phyloP scores from a whole-genome alignment of 2,113 vertebrate species.

The Anas platyrhynchos region DNA sequence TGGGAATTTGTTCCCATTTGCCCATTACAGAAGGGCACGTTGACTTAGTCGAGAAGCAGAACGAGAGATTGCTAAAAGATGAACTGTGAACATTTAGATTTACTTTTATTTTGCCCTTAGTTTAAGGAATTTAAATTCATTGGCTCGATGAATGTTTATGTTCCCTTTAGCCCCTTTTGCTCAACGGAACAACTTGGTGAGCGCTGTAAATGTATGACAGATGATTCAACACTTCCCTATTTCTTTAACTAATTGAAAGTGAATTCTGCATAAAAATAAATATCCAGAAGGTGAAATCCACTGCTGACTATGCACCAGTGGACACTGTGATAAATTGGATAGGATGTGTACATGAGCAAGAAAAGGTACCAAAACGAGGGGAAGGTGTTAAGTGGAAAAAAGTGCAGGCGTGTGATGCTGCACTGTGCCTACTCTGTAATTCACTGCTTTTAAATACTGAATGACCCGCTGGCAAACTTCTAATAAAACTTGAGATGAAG shows the following conservation, averaged over 20 bases:
- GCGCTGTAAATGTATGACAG: not conserved
- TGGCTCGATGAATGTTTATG: not conserved
- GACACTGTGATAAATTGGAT: not conserved
- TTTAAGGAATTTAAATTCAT: not conserved
- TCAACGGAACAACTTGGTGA: not conserved
- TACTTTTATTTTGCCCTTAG: not conserved
- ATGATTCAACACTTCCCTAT: not conserved
- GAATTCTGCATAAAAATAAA: not conserved
- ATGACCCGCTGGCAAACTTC: not conserved
- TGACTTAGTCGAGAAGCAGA: not conserved
- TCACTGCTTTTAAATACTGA: conserved; percentile 1
- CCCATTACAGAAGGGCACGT: not conserved
- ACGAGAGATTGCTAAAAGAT: not conserved
- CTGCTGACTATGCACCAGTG: not conserved
- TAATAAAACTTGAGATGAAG: not conserved
- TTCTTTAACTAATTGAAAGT: conserved; percentile 3
- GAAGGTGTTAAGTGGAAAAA: not conserved
- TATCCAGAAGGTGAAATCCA: not conserved
- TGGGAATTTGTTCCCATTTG: not conserved
- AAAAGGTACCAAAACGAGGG: not conserved
- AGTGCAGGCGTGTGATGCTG: not conserved
- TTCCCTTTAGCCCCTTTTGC: not conserved
- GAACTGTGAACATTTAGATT: not conserved
- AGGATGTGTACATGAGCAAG: not conserved
- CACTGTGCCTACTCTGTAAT: not conserved